A percentile compares a stretch with the other conserved stretches of the same genome.
These are phyloP conservation scores for Lophius piscatorius DNA, from an alignment of 2,113 vertebrate species.

Conservation along the genomic window DNA sequence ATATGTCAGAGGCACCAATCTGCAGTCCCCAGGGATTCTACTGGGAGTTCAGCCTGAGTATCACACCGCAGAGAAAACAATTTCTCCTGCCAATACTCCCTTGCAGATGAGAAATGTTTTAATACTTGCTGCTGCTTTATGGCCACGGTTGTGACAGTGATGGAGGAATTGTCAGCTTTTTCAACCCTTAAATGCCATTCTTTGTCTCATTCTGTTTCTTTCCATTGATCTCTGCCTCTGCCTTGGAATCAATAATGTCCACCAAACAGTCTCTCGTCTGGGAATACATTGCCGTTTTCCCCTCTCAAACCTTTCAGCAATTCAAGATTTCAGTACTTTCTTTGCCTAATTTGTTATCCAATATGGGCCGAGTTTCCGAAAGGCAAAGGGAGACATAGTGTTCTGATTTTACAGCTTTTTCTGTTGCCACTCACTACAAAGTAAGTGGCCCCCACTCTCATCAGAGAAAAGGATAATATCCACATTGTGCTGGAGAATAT, in stretches of 20 bases:
- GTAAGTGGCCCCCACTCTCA: conserved; percentile 10
- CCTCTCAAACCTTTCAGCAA: conserved; percentile 58
- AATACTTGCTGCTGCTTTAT: conserved; percentile 98
- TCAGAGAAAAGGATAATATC: conserved; percentile 17
- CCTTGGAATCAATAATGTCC: conserved; percentile 83
- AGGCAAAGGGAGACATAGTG: conserved; percentile 48
- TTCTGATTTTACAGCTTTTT: conserved; percentile 63
- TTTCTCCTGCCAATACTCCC: conserved; percentile 99
- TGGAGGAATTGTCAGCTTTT: conserved; percentile 98
- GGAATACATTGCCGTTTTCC: conserved; percentile 87
- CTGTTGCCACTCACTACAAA: conserved; percentile 58
- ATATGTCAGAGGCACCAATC: conserved; percentile 97
- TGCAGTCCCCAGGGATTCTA: conserved; percentile 89
- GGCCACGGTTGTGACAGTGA: conserved; percentile 94
- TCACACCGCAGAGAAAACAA: conserved; percentile 97
- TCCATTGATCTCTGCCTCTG: conserved; percentile 97
- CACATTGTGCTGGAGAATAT: conserved; percentile 35
- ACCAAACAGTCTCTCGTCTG: conserved; percentile 73
- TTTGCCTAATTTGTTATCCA: conserved; percentile 73
- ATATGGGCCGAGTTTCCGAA: conserved; percentile 46
- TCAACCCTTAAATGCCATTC: conserved; percentile 97
- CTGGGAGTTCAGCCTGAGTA: conserved; percentile 95
- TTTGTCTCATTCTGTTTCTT: conserved; percentile 91
- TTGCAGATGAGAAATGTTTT: conserved; percentile 99
- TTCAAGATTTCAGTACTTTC: conserved; percentile 66